Evolutionary conservation across 2,113 vertebrate species (phyloP).

Genomic region (Triplophysa tibetana): DNA sequence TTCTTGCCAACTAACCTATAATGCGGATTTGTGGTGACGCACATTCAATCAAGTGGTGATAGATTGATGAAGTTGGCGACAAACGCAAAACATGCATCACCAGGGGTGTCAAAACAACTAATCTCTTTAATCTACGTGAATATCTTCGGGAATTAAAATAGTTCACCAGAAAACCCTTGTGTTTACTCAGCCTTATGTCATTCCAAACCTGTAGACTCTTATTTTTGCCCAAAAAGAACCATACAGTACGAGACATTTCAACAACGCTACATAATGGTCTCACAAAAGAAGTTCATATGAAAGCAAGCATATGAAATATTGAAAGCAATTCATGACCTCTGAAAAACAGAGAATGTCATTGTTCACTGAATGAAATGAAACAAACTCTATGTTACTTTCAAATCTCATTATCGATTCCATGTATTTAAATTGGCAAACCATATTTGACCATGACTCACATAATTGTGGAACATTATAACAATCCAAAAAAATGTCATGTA

Average conservation of each 20-base stretch:
- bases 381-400: neutral
- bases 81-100: constrained; percentile 1
- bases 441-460: too few species aligned
- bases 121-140: too few species aligned
- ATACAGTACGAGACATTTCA: too few species aligned
- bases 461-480: neutral
- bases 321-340: too few species aligned
- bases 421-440: neutral
- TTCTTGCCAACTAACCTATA: constrained; percentile 17
- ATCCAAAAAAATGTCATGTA: neutral
- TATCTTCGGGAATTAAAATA: neutral
- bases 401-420: neutral
- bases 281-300: too few species aligned
- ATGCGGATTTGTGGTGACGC: constrained; percentile 14
- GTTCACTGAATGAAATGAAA: too few species aligned
- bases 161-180: too few species aligned
- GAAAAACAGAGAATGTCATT: too few species aligned
- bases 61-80: constrained; percentile 20
- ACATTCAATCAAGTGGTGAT: constrained; percentile 1
- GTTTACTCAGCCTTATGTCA: neutral
- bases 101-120: neutral
- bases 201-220: neutral
- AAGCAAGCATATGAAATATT: too few species aligned
- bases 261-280: too few species aligned
- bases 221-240: neutral